Evolutionary conservation across 2,113 vertebrate species (phyloP).

Genomic region (Donacobius atricapilla): DNA sequence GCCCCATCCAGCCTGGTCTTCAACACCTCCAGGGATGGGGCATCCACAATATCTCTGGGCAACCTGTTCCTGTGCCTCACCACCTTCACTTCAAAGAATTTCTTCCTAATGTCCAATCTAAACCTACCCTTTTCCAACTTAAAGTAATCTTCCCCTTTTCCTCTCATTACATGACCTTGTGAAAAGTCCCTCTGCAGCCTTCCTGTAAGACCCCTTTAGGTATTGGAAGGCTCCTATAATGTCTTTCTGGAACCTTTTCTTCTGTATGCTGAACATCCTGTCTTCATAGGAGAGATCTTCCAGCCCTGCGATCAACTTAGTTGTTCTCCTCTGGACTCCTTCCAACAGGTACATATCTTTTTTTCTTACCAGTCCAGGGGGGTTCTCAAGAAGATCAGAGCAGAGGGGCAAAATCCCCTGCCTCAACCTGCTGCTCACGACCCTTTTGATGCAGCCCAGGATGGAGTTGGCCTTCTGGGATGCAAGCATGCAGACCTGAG

Average conservation of each 20-base stretch:
- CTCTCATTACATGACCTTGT: not conserved
- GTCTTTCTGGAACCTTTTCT: not conserved
- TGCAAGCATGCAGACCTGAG: not conserved
- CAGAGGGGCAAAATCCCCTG: not conserved
- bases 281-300: not conserved
- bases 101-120: not conserved
- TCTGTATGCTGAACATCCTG: not conserved
- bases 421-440: not conserved
- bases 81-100: not conserved
- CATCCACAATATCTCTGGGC: not conserved
- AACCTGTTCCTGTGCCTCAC: not conserved
- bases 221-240: not conserved
- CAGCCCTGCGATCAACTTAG: not conserved
- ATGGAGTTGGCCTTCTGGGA: not conserved
- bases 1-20: not conserved
- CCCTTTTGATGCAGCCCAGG: not conserved
- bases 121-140: not conserved
- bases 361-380: not conserved
- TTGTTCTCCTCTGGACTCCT: not conserved
- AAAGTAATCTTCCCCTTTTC: not conserved
- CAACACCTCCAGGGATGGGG: not conserved
- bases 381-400: not conserved
- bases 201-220: not conserved
- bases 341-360: not conserved
- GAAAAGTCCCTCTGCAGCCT: not conserved